Base-by-base conservation (phyloP, 1,140 invertebrate genomes). In the Platyscapa corneri region DNA sequence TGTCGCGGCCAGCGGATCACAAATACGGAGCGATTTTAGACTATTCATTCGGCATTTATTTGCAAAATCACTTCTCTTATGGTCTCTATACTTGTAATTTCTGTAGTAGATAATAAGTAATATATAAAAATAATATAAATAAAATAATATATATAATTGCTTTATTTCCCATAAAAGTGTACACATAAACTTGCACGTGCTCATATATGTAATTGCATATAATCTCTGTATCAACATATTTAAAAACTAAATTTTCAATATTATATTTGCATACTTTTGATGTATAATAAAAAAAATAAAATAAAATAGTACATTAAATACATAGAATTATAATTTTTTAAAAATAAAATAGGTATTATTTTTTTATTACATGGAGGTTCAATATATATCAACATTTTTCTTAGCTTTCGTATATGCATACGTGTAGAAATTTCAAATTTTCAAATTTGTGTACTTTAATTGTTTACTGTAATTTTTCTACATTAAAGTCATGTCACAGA, bases 101-200 rank as follows among this genome's bases (percentile, higher is more conserved):
- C 70, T 74, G 42, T 14, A 27, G 27, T 23, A 60, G 56, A 75
- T 83, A 83, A 83, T 83, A 67, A 30, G 74, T 74, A 77, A 77
- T 83, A 39, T 76, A 77, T 37, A 77, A 77, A n/a, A n/a, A n/a
- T n/a, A n/a, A n/a, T n/a, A n/a, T n/a, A n/a, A n/a, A n/a, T n/a
- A n/a, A n/a, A n/a, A n/a, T n/a, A n/a, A n/a, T n/a, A n/a, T n/a
- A n/a, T n/a, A n/a, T n/a, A n/a, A 83, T 83, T 83, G 37, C 67
- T 74, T 82, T 23, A 20, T n/a, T 74, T 81, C 42, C 27, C 39
- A 42, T 53, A 37, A 2, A 34, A 27, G 30, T 65, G 30, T 23
- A 7, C 18, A 1, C 23, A 74, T 42, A 74, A 30, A 67, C 30
- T 30, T 34, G 32, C 12, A 6, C 37, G 37, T 7, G 12, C 34